Conservation (phyloP, 2,113 vertebrate genomes). For the Etheostoma spectabile region DNA sequence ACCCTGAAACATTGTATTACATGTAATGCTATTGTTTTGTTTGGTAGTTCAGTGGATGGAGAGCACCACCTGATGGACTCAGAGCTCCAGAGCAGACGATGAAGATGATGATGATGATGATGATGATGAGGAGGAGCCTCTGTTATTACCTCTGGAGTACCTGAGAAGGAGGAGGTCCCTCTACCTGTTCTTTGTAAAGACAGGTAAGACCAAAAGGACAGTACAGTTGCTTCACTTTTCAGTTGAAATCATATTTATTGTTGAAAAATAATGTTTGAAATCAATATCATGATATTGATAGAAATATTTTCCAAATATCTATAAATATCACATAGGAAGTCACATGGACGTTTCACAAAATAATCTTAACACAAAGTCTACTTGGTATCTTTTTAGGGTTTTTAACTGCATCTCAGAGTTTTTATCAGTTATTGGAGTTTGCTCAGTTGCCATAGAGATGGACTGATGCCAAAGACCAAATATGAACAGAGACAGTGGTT, state of each 20-base stretch:
- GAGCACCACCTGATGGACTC: slow-evolving; percentile 59
- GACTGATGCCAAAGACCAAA: not conserved
- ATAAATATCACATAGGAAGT: not conserved
- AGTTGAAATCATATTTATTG: not conserved
- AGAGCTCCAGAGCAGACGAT: slow-evolving; percentile 16
- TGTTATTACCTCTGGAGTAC: not conserved
- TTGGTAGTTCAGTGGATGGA: slow-evolving; percentile 26
- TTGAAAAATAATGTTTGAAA: slow-evolving; percentile 1
- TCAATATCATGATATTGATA: not conserved
- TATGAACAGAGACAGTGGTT: not conserved
- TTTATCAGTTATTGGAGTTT: not conserved
- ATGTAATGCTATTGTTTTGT: not conserved
- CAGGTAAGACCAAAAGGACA: slow-evolving; percentile 1
- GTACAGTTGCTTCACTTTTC: not conserved
- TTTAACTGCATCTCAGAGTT: not conserved
- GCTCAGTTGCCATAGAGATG: not conserved
- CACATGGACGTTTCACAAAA: not conserved
- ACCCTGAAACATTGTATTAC: not conserved
- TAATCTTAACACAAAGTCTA: not conserved
- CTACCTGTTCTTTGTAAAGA: not conserved
- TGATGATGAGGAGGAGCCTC: not conserved
- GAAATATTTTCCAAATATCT: not conserved
- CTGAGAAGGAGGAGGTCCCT: not conserved
- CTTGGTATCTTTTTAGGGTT: not conserved
- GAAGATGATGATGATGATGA: slow-evolving; percentile 11